A percentile compares a stretch with the other conserved stretches of the same genome.
Evolutionary conservation across 2,888 invertebrate species (phyloP).

Genomic region (Ochlodes sylvanus): DNA sequence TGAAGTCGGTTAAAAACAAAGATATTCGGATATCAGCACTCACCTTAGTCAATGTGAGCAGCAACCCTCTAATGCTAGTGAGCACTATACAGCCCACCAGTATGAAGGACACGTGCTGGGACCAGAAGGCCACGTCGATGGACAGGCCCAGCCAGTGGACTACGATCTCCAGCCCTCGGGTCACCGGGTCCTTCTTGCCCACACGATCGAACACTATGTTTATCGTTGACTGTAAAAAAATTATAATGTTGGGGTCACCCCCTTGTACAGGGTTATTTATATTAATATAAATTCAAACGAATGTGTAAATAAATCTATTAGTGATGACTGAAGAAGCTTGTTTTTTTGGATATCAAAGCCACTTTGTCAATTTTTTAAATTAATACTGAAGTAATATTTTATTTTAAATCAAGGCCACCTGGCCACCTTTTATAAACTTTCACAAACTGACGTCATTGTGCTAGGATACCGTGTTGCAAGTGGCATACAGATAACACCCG

Average conservation of each 20-base stretch:
- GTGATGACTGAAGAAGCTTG: too few relatives aligned
- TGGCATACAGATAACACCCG: too few relatives aligned
- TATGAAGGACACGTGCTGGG: slow-evolving; percentile 98
- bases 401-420: too few relatives aligned
- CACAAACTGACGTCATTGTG: too few relatives aligned
- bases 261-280: not conserved
- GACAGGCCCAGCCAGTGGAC: slow-evolving; percentile 98
- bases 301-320: too few relatives aligned
- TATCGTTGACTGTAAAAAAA: slow-evolving; percentile 92
- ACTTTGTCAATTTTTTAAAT: too few relatives aligned
- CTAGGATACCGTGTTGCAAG: too few relatives aligned
- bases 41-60: slow-evolving; percentile 98
- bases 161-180: slow-evolving; percentile 97
- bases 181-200: slow-evolving; percentile 99
- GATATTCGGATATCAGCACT: slow-evolving; percentile 6
- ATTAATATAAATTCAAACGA: not conserved
- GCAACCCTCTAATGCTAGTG: slow-evolving; percentile 97
- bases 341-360: too few relatives aligned
- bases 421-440: too few relatives aligned
- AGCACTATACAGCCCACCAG: slow-evolving; percentile 99
- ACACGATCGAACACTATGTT: slow-evolving; percentile 99
- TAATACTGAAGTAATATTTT: too few relatives aligned
- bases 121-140: slow-evolving; percentile 99
- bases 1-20: too few relatives aligned
- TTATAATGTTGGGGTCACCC: not conserved